Conservation (phyloP, 2,113 vertebrate genomes). For the Odontesthes bonariensis region DNA sequence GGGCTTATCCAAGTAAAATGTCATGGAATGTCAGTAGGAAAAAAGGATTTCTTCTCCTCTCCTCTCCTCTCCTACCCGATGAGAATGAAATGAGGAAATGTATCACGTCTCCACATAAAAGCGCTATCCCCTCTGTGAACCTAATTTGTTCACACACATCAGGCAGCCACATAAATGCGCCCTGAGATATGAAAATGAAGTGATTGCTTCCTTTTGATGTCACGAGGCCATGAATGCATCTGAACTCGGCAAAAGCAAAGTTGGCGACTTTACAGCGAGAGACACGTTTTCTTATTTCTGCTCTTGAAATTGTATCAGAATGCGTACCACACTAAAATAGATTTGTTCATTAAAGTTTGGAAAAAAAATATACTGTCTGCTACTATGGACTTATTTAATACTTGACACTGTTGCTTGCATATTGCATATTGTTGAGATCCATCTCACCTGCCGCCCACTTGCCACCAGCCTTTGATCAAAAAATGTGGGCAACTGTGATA, state of each 20-base stretch:
- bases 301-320: neutral
- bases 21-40: neutral
- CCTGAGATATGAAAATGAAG: slow-evolving; percentile 28
- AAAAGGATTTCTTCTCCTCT: neutral
- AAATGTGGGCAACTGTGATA: neutral
- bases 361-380: neutral
- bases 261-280: neutral
- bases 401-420: neutral
- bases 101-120: slow-evolving; percentile 32
- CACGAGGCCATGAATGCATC: neutral
- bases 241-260: slow-evolving; percentile 6
- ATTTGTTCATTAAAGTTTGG: neutral
- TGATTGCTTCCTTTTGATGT: slow-evolving; percentile 39
- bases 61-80: neutral
- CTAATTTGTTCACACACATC: slow-evolving; percentile 33
- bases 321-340: neutral
- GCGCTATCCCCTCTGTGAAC: neutral
- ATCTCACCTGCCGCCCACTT: too few species aligned
- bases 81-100: slow-evolving; percentile 18
- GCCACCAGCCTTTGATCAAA: neutral
- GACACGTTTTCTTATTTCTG: too few species aligned
- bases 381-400: neutral
- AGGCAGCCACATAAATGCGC: slow-evolving; percentile 22
- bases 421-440: too few species aligned
- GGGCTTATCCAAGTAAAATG: slow-evolving; percentile 6